Evolutionary conservation across 2,888 invertebrate species (phyloP).

Genomic region (Thymelicus sylvestris): DNA sequence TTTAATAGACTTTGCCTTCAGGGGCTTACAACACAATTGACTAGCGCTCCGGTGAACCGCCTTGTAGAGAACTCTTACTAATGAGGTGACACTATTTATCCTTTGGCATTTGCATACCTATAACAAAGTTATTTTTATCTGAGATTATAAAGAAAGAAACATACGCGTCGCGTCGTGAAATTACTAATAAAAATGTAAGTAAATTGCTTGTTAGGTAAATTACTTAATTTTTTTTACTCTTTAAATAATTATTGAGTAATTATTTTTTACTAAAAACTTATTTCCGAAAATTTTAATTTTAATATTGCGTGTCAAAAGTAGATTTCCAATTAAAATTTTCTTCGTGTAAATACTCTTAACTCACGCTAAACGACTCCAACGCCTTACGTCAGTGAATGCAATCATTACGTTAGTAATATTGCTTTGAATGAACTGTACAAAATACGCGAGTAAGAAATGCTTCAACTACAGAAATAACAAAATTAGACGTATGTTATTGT

Average conservation of each 20-base stretch:
- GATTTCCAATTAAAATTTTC: constrained; percentile 12
- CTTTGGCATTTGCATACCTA: neutral
- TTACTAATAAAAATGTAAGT: neutral
- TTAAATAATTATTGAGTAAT: no score
- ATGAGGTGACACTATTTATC: neutral
- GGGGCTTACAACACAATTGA: no score
- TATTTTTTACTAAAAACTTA: neutral
- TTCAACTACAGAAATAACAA: neutral
- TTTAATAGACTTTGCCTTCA: no score
- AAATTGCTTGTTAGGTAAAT: neutral
- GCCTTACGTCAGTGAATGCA: constrained; percentile 15
- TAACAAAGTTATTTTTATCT: neutral
- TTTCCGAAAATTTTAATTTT: neutral
- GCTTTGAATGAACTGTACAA: neutral
- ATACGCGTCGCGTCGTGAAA: neutral
- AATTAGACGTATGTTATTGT: neutral
- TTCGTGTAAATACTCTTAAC: constrained; percentile 4
- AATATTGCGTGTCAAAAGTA: neutral
- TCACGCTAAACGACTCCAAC: constrained; percentile 14
- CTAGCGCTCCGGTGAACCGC: no score
- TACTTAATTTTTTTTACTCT: no score
- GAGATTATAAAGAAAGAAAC: neutral
- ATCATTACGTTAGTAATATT: neutral
- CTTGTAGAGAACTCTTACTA: neutral
- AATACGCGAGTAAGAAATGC: neutral